phyloP scores from a whole-genome alignment of 2,113 vertebrate species.

The Salvator merianae region DNA sequence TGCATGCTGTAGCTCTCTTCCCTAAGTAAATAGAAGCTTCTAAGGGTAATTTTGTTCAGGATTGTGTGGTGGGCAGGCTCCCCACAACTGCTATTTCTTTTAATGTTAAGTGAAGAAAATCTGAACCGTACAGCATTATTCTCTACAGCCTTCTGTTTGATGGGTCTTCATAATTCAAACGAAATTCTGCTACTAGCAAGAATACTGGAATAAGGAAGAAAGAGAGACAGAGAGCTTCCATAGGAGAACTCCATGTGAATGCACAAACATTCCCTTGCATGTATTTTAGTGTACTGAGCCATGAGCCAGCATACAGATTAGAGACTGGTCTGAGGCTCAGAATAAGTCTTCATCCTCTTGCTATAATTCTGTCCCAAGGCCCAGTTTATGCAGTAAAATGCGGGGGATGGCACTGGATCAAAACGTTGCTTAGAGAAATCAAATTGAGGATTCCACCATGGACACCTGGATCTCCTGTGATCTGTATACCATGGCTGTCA shows the following conservation, averaged over 20 bases:
- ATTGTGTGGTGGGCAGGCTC: too few relatives aligned
- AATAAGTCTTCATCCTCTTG: background rate
- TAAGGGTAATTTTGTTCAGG: too few relatives aligned
- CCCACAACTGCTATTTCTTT: too few relatives aligned
- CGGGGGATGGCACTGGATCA: too few relatives aligned
- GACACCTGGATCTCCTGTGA: too few relatives aligned
- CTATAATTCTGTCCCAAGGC: background rate
- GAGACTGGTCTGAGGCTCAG: background rate
- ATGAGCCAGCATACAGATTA: background rate
- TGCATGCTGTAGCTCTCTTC: too few relatives aligned
- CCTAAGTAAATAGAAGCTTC: too few relatives aligned
- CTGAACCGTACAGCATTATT: too few relatives aligned
- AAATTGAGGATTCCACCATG: too few relatives aligned
- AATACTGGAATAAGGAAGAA: background rate
- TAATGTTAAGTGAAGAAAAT: too few relatives aligned
- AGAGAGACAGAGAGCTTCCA: background rate
- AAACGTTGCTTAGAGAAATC: too few relatives aligned
- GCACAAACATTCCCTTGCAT: background rate
- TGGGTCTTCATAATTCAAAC: background rate
- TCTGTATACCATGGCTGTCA: too few relatives aligned
- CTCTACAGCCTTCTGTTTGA: background rate
- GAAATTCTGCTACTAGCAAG: background rate
- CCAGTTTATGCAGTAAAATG: background rate
- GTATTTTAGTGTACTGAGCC: background rate
- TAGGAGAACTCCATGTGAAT: background rate